Evolutionary conservation across 2,113 vertebrate species (phyloP), one percentile per base, ranked within the genome.

Genomic region (Columba livia): DNA sequence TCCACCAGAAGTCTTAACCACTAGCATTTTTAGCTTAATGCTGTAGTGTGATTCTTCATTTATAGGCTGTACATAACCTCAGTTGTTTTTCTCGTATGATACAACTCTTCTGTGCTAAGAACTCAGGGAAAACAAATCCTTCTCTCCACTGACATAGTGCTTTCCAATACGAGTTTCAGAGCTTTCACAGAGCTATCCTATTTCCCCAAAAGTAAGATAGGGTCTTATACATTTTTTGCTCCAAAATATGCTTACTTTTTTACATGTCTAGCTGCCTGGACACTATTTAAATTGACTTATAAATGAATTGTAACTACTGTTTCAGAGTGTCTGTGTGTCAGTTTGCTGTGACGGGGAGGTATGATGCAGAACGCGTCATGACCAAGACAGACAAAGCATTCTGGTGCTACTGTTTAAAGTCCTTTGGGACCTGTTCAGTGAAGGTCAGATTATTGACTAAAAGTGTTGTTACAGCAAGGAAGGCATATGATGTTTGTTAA

Each of bases 321-420:
- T 79, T 34, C 0, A 0, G 69, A 58, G 42, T 11, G 15, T 5
- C 2, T 28, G 51, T 44, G 57, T 75, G 36, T 40, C 56, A 50
- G 4, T 54, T 86, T 58, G 34, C 65, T 72, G 19, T 40, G 23
- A 23, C 7, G 12, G 47, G 48, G 44, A 85, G 57, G 32, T 38
- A 2, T 6, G 15, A 44, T 18, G 24, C 1, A 15, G 56, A 74
- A 57, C 1, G 2, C 34, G 5, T 10, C 15, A 4, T 24, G 69
- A 87, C 51, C 15, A 32, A 31, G 47, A 51, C 56, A 65, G 24
- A 48, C 56, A 44, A 66, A 57, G 38, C 40, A 10, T 80, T 80
- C 24, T 69, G 79, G 40, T 74, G 56, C 75, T 69, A 9, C 36
- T 62, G 47, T 36, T 65, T 9, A 23, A 61, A 80, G 14, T 40